Evolutionary conservation across 2,888 invertebrate species (phyloP).

Genomic region (Calameuta idolon): DNA sequence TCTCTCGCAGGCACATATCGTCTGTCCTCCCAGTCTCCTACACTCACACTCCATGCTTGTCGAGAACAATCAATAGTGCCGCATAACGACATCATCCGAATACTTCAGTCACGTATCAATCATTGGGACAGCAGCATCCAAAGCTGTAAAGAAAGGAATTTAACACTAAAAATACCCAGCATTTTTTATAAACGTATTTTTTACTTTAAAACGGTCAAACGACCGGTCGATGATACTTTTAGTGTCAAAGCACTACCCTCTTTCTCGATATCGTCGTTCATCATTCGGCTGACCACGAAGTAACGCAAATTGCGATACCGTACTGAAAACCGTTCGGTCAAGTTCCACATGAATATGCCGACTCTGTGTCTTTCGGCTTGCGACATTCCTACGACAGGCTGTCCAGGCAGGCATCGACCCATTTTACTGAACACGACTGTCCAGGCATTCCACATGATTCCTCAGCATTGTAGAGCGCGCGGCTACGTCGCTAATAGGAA

Average conservation of each 20-base stretch:
- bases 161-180: neutral
- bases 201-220: too few species aligned
- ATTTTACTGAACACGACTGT: neutral
- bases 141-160: neutral
- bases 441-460: neutral
- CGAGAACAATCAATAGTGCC: slow-evolving; percentile 45
- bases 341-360: neutral
- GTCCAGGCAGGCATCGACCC: neutral
- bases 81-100: slow-evolving; percentile 29
- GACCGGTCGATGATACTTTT: too few species aligned
- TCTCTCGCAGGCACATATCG: neutral
- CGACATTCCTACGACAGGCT: neutral
- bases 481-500: neutral
- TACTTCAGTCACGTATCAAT: neutral
- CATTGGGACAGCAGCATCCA: neutral
- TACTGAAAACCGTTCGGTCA: neutral
- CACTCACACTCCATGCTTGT: neutral
- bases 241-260: neutral
- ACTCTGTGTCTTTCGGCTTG: neutral
- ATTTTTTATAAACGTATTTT: too few species aligned
- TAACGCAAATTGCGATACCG: neutral
- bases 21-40: neutral
- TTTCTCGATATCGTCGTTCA: neutral
- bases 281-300: neutral
- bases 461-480: neutral